Base-by-base conservation (phyloP, 2,888 invertebrate genomes). In the Hypercompe scribonia region DNA sequence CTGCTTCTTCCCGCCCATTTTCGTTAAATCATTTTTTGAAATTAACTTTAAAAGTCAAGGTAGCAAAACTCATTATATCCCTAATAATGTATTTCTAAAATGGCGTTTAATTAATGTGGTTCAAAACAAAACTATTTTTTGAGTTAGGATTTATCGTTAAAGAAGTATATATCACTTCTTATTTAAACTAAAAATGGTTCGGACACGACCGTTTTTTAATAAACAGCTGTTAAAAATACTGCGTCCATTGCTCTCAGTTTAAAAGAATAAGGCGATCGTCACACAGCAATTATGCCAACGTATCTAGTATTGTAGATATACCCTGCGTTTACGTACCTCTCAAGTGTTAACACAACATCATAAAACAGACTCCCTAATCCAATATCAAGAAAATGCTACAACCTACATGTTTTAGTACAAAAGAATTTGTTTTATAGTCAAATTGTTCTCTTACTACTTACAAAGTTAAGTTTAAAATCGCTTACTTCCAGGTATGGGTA, bases 351-450 rank as follows among this genome's bases (percentile, higher is more conserved):
- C 78, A 79, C 84, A 82, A 80, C 81, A 78, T 79, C 82, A 81
- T 89, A 88, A 89, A 89, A 82, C 81, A 83, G 82, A 78, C 78
- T 80, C 76, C 84, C 84, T 73, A 78, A 76, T 78, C 28, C 46
- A 77, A 75, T 78, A 78, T 84, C 81, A 84, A 86, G 82, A 85
- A 81, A 76, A 73, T 70, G 71, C 68, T 68, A 81, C 73, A 79
- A 80, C 78, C 76, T 70, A 82, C 78, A 70, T 77, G 77, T 72
- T 69, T 74, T 75, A 72, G 74, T 31, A 65, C 63, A 72, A 50
- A 66, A 36, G 21, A n/a, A 46, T 67, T 50, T 18, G 2, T 28
- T 68, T 3, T n/a, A 3, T 54, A n/a, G 11, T 28, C 5, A 11
- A 28, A 70, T 46, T 36, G 31, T 34, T n/a, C n/a, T 13, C 67